A percentile compares a stretch with the other conserved stretches of the same genome.
Evolutionary conservation across 1,140 invertebrate species (phyloP).

Genomic region (Eupeodes corollae): DNA sequence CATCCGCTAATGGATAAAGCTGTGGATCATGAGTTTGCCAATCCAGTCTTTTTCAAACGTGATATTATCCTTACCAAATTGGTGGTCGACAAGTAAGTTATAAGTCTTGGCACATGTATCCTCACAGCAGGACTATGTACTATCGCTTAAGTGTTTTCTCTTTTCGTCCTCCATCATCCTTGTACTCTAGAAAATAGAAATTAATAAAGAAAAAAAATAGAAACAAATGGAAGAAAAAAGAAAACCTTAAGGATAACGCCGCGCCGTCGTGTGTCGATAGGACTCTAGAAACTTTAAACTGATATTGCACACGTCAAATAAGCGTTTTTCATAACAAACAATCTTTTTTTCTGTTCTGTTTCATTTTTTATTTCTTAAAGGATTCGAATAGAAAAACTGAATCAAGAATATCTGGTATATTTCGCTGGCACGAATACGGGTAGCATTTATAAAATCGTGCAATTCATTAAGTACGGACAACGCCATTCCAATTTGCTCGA

Average conservation of each 20-base stretch:
- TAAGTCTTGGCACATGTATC: not conserved
- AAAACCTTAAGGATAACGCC: too few species aligned
- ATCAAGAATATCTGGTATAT: constrained; percentile 60
- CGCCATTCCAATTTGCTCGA: constrained; percentile 61
- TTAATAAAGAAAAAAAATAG: too few species aligned
- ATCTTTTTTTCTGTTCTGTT: not conserved
- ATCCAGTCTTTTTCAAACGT: constrained; percentile 68
- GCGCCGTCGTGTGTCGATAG: too few species aligned
- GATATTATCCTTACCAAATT: constrained; percentile 67
- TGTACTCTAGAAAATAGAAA: not conserved
- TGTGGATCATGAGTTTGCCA: constrained; percentile 64
- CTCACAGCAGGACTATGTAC: constrained; percentile 3
- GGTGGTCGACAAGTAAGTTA: constrained; percentile 55
- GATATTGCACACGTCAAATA: not conserved
- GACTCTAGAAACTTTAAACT: not conserved
- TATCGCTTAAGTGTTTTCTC: constrained; percentile 12
- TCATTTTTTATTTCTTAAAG: constrained; percentile 10
- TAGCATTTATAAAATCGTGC: constrained; percentile 69
- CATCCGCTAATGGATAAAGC: constrained; percentile 87
- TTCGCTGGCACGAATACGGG: constrained; percentile 70
- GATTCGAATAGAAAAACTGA: constrained; percentile 37
- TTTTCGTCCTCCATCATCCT: constrained; percentile 3
- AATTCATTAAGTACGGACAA: constrained; percentile 48
- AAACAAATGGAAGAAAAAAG: too few species aligned
- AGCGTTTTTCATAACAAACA: not conserved